These are phyloP conservation scores for Anadara kagoshimensis DNA, from an alignment of 1,140 invertebrate species.

Conservation along the genomic window DNA sequence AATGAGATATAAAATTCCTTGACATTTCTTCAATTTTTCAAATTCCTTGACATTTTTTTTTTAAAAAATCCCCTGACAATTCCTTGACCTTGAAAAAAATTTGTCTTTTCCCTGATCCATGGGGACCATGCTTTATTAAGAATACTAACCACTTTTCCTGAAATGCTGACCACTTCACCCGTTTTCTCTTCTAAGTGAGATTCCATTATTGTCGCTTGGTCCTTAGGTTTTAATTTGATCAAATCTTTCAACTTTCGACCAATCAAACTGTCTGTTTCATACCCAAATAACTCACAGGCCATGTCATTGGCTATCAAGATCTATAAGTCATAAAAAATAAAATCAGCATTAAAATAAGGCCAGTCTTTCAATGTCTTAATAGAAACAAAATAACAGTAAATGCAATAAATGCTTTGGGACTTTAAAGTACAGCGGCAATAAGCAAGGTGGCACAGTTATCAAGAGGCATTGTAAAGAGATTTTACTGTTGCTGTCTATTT, in stretches of 20 bases:
- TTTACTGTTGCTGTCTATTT: too few relatives aligned
- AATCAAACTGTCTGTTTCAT: constrained; percentile 77
- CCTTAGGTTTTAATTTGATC: constrained; percentile 75
- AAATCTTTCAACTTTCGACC: constrained; percentile 77
- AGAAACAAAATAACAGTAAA: neutral
- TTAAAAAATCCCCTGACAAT: too few relatives aligned
- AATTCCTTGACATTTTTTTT: too few relatives aligned
- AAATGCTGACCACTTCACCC: constrained; percentile 78
- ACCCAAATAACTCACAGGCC: constrained; percentile 78
- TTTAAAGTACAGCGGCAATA: neutral
- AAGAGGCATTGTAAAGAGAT: too few relatives aligned
- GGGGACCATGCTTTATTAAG: constrained; percentile 2
- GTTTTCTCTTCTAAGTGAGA: constrained; percentile 74
- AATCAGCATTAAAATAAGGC: neutral
- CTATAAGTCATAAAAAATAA: constrained; percentile 61
- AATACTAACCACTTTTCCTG: constrained; percentile 78
- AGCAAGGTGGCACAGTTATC: too few relatives aligned
- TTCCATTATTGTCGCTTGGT: constrained; percentile 76
- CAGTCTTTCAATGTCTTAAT: neutral
- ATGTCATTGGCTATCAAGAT: constrained; percentile 80
- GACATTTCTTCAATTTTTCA: too few relatives aligned
- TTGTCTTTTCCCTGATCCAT: too few relatives aligned
- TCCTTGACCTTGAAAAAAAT: too few relatives aligned
- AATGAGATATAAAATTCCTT: too few relatives aligned
- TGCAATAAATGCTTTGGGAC: too few relatives aligned